A percentile compares a stretch with the other conserved stretches of the same genome.
Conservation (phyloP, 2,797 vertebrate species). For the Cynodonichthys magdalenae region DNA sequence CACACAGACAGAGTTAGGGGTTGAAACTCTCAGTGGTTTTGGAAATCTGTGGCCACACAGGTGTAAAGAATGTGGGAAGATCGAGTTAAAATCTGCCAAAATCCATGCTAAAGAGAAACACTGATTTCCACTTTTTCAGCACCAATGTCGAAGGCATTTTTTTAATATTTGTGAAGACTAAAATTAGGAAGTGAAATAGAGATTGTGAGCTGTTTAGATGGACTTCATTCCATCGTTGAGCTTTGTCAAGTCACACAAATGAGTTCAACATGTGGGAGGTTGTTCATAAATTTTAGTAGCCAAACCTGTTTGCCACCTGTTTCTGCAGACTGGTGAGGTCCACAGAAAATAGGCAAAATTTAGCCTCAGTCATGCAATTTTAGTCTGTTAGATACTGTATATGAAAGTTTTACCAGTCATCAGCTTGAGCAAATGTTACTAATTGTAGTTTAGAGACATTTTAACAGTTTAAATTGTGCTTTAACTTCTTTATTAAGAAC, state of each 20-base stretch:
- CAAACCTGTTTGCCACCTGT: slow-evolving; percentile 72
- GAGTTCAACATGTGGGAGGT: slow-evolving; percentile 72
- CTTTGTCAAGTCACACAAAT: slow-evolving; percentile 52
- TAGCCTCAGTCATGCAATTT: slow-evolving; percentile 9
- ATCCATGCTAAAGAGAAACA: slow-evolving; percentile 8
- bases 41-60: slow-evolving; percentile 1
- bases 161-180: slow-evolving; percentile 12
- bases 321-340: slow-evolving; percentile 52
- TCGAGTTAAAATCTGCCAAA: slow-evolving; percentile 14
- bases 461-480: background rate
- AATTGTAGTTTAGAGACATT: background rate
- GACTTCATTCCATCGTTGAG: slow-evolving; percentile 5
- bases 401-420: background rate
- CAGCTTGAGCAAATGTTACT: background rate
- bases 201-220: slow-evolving; percentile 4
- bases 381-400: slow-evolving; percentile 14
- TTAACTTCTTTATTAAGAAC: background rate
- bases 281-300: slow-evolving; percentile 63
- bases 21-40: slow-evolving; percentile 15
- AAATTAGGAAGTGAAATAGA: slow-evolving; percentile 24
- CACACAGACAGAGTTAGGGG: slow-evolving; percentile 18
- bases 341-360: slow-evolving; percentile 43
- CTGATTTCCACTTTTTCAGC: slow-evolving; percentile 3
- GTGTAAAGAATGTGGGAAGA: slow-evolving; percentile 19
- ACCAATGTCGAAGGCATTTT: background rate